Evolutionary conservation across 2,797 vertebrate genomes (phyloP).

Genomic region (Arrhamphus sclerolepis): DNA sequence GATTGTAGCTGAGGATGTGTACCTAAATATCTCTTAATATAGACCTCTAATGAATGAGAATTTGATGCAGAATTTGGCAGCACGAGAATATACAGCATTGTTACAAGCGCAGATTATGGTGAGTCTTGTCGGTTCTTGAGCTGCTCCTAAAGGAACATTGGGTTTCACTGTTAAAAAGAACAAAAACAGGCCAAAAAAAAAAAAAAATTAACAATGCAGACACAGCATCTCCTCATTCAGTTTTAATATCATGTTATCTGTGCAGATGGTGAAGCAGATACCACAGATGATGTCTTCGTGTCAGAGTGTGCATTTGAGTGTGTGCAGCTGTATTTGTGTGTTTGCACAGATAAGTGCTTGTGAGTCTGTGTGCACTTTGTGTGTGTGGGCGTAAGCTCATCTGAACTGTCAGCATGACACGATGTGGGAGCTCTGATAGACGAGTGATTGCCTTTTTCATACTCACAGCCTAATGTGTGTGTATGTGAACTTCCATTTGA

Average conservation of each 20-base stretch:
- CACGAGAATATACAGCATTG: constrained; percentile 13
- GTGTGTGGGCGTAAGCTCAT: constrained; percentile 69
- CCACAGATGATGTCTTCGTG: constrained; percentile 49
- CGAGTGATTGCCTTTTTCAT: constrained; percentile 65
- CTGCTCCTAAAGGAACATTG: constrained; percentile 35
- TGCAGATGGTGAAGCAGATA: constrained; percentile 51
- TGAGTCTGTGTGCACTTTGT: constrained; percentile 50
- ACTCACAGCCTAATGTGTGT: constrained; percentile 34
- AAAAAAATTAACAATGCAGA: constrained; percentile 26
- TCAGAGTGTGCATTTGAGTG: constrained; percentile 45
- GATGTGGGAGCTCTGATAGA: constrained; percentile 73
- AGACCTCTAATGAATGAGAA: constrained; percentile 19
- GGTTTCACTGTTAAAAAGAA: constrained; percentile 34
- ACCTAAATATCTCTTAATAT: constrained; percentile 12
- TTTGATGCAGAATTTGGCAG: constrained; percentile 58
- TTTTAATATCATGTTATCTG: constrained; percentile 34
- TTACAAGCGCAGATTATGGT: constrained; percentile 19
- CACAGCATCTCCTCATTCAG: constrained; percentile 29
- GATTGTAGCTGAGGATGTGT: constrained; percentile 3
- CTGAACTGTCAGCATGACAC: constrained; percentile 72
- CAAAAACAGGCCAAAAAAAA: constrained; percentile 37
- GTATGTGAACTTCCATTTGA: constrained; percentile 26
- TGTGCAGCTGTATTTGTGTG: neutral
- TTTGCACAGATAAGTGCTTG: no score
- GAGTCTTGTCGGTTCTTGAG: constrained; percentile 38